Base-by-base conservation (phyloP, 2,888 invertebrate species). In the Cryptosula pallasiana region DNA sequence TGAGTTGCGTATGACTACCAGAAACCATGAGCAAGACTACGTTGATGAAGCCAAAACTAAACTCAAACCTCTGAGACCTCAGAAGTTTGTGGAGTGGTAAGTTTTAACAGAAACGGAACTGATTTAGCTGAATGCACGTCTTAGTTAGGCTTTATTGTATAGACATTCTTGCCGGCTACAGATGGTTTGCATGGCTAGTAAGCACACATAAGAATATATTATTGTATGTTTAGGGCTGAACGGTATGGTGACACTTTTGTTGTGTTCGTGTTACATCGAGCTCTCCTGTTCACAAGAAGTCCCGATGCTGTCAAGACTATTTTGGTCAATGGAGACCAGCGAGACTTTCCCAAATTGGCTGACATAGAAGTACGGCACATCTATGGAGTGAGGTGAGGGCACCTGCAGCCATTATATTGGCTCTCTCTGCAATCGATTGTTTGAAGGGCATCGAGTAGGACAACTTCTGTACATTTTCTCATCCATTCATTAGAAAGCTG, bases 341-440 rank as follows among this genome's bases (percentile, higher is more conserved):
- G n/a, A 23, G 23, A 13, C 16, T 57, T 57, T 23, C 57, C 13
- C 25, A 57, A 57, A 23, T n/a, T 23, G 5, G 16, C 16, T 5
- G 25, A 57, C 3, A 13, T 57, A 5, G 25, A n/a, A n/a, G 57
- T 25, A 23, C 13, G 57, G 57, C n/a, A n/a, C 57, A 13, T 57
- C 5, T 57, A 57, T 57, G 57, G 57, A 57, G 57, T n/a, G 57
- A 57, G 57, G 57, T 57, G 25, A 57, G 25, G 5, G 20, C 9
- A 13, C 20, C 45, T 45, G 5, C 45, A n/a, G n/a, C n/a, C n/a
- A n/a, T n/a, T n/a, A n/a, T n/a, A n/a, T n/a, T n/a, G n/a, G n/a
- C n/a, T n/a, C n/a, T n/a, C n/a, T n/a, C n/a, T n/a, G n/a, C n/a
- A n/a, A n/a, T n/a, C n/a, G n/a, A n/a, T n/a, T n/a, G n/a, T n/a